Evolutionary conservation across 2,797 vertebrate genomes (phyloP).

Genomic region (Peromyscus attwateri): DNA sequence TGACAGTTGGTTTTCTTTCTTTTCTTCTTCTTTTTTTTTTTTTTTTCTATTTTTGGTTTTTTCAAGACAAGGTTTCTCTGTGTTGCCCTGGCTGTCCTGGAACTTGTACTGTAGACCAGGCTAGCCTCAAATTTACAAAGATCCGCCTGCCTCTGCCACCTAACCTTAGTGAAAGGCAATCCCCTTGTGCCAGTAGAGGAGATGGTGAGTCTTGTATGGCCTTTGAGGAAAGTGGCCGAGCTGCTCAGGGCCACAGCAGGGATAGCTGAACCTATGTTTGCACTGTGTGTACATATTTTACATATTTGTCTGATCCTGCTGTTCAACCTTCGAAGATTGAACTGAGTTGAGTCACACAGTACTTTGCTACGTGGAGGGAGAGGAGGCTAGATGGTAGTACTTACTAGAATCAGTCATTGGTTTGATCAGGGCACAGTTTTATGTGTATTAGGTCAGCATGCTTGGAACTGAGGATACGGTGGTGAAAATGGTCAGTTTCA

Average conservation of each 20-base stretch:
- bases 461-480: neutral
- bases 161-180: neutral
- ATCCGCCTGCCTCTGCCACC: neutral
- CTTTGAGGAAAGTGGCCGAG: neutral
- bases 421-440: neutral
- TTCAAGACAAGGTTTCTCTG: neutral
- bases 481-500: neutral
- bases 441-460: neutral
- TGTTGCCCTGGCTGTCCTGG: neutral
- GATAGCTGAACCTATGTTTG: neutral
- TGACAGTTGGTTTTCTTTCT: neutral
- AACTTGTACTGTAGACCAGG: neutral
- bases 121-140: neutral
- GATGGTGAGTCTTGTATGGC: neutral
- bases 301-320: neutral
- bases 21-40: neutral
- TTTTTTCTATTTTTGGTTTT: neutral
- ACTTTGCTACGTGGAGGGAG: neutral
- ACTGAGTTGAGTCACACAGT: neutral
- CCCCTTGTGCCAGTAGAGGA: neutral
- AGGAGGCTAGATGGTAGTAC: neutral
- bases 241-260: neutral
- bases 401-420: conserved; percentile 22
- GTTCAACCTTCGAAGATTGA: neutral
- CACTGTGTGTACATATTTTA: neutral